Percentiles rank a stretch among this genome's conserved stretches.
These are phyloP conservation scores for Lithophane ornitopus DNA, from an alignment of 2,888 invertebrate species.

Conservation along the genomic window DNA sequence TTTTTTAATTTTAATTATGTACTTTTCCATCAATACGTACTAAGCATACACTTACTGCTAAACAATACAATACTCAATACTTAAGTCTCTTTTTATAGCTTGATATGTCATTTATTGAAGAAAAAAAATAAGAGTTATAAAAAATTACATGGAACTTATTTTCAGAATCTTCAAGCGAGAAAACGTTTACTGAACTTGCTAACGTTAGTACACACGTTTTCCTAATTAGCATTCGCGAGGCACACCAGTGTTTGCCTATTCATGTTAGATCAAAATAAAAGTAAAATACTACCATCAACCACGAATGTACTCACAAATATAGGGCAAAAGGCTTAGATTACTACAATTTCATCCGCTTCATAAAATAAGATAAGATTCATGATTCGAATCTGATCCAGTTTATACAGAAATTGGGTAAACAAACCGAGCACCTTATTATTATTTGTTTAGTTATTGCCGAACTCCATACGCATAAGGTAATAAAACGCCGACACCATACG, in stretches of 20 bases:
- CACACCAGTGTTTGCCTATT: neutral
- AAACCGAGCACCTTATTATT: conserved; percentile 55
- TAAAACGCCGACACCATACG: conserved; percentile 62
- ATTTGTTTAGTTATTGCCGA: conserved; percentile 55
- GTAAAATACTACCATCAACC: neutral
- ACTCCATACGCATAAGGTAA: conserved; percentile 51
- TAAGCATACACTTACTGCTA: too few relatives aligned
- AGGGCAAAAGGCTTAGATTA: conserved; percentile 4
- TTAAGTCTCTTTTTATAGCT: too few relatives aligned
- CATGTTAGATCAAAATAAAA: neutral
- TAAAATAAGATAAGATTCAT: conserved; percentile 45
- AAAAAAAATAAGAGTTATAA: neutral
- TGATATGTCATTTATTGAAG: neutral
- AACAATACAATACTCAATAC: too few relatives aligned
- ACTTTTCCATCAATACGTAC: too few relatives aligned
- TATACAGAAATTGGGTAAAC: conserved; percentile 50
- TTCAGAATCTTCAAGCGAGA: too few relatives aligned
- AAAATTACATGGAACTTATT: neutral
- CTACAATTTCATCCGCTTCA: conserved; percentile 29
- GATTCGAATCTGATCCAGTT: conserved; percentile 46
- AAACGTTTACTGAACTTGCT: neutral
- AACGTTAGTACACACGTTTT: too few relatives aligned
- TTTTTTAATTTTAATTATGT: too few relatives aligned
- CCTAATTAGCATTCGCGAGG: too few relatives aligned
- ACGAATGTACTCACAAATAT: conserved; percentile 4